A percentile compares a stretch with the other conserved stretches of the same genome.
phyloP scores from a whole-genome alignment of 2,113 vertebrate genomes.

The Mystacornis crossleyi region DNA sequence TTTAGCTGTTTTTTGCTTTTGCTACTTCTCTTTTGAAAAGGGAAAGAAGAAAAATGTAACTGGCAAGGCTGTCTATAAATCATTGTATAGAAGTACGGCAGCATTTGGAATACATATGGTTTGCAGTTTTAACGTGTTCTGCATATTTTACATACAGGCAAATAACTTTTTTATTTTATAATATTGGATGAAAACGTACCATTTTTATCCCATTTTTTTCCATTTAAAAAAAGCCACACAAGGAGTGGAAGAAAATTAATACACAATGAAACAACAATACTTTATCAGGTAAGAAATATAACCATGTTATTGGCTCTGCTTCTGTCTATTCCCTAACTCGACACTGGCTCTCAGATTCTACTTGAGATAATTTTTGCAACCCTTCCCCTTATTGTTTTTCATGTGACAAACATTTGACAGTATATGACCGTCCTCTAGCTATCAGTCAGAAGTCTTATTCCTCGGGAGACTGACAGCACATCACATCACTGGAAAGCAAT shows the following conservation, averaged over 20 bases:
- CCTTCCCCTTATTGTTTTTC: not conserved
- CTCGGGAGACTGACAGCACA: not conserved
- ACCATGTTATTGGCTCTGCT: not conserved
- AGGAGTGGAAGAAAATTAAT: not conserved
- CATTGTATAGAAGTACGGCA: not conserved
- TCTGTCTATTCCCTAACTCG: not conserved
- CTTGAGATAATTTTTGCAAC: not conserved
- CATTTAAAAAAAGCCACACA: not conserved
- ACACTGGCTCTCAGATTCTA: not conserved
- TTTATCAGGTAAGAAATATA: not conserved
- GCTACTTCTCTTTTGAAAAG: not conserved
- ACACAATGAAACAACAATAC: fast-evolving
- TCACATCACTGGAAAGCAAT: not conserved
- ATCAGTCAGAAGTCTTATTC: not conserved
- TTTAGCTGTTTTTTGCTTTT: not conserved
- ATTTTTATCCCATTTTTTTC: not conserved
- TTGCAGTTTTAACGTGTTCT: not conserved
- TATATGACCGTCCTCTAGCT: not conserved
- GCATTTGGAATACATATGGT: not conserved
- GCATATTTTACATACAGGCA: not conserved
- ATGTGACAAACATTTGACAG: not conserved
- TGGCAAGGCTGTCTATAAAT: not conserved
- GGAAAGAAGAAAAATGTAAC: not conserved
- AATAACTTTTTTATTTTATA: not conserved
- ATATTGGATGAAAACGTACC: not conserved